A percentile compares a stretch with the other conserved stretches of the same genome.
These are phyloP conservation scores for Nomada flava DNA, from an alignment of 2,888 invertebrate species.

Conservation along the genomic window DNA sequence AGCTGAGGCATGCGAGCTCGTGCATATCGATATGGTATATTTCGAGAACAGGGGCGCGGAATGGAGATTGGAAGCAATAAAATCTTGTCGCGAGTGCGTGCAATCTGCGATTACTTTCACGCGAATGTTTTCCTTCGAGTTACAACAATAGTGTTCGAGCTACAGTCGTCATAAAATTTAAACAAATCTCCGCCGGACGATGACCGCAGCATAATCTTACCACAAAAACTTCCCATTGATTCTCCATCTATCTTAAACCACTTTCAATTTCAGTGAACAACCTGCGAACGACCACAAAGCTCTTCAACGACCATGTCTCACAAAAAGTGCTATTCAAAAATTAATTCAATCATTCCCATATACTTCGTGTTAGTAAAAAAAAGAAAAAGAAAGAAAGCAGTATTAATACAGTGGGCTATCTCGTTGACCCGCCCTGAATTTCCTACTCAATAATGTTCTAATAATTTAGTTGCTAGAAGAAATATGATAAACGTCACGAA, in stretches of 20 bases:
- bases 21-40: conserved; percentile 10
- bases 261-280: background rate
- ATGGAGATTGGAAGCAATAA: conserved; percentile 57
- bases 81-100: conserved; percentile 37
- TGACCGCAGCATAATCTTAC: background rate
- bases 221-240: background rate
- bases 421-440: no score
- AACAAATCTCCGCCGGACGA: conserved; percentile 2
- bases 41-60: conserved; percentile 27
- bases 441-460: no score
- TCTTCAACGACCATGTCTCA: background rate
- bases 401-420: background rate
- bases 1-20: background rate
- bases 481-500: no score
- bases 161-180: conserved; percentile 10
- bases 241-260: background rate
- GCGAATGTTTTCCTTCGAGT: conserved; percentile 16
- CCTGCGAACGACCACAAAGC: no score
- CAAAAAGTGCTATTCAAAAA: background rate
- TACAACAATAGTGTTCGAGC: conserved; percentile 11
- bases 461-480: no score
- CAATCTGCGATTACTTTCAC: conserved; percentile 41
- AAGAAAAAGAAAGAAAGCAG: background rate
- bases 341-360: background rate
- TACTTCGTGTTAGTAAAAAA: background rate